These are phyloP conservation scores for Mandrillus leucophaeus DNA, from an alignment of 2,113 vertebrate genomes.

Conservation along the genomic window DNA sequence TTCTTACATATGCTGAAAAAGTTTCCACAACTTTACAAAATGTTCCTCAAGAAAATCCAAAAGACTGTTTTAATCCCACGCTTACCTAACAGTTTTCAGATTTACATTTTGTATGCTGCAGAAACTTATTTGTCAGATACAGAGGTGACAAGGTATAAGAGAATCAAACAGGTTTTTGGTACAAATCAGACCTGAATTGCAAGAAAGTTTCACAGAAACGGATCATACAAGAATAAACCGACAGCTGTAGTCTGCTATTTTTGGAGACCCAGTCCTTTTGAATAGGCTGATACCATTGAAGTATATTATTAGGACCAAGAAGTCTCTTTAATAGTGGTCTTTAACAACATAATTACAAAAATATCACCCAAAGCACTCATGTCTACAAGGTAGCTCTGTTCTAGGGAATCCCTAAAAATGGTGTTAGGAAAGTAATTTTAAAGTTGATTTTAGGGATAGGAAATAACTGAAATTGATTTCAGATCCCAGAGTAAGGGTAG, in stretches of 20 bases:
- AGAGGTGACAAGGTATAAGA: not conserved
- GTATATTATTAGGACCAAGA: not conserved
- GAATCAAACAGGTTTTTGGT: conserved; percentile 22
- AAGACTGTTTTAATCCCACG: not conserved
- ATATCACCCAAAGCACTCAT: not conserved
- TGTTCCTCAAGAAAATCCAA: not conserved
- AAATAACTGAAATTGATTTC: conserved; percentile 4
- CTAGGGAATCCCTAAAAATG: not conserved
- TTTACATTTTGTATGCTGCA: not conserved
- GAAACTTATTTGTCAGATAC: not conserved
- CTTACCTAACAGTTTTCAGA: not conserved
- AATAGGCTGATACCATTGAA: not conserved
- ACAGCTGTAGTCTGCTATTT: not conserved
- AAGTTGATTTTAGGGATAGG: conserved; percentile 1
- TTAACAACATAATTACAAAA: conserved; percentile 36
- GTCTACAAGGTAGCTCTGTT: not conserved
- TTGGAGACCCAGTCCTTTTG: not conserved
- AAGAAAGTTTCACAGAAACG: not conserved
- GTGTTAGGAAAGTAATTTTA: not conserved
- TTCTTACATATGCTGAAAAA: conserved; percentile 16
- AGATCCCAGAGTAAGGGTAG: not conserved
- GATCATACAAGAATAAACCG: not conserved
- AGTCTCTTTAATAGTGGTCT: not conserved
- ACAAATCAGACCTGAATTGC: not conserved
- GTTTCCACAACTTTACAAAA: not conserved